phyloP scores from a whole-genome alignment of 1,140 invertebrate species.

The Sipha flava region DNA sequence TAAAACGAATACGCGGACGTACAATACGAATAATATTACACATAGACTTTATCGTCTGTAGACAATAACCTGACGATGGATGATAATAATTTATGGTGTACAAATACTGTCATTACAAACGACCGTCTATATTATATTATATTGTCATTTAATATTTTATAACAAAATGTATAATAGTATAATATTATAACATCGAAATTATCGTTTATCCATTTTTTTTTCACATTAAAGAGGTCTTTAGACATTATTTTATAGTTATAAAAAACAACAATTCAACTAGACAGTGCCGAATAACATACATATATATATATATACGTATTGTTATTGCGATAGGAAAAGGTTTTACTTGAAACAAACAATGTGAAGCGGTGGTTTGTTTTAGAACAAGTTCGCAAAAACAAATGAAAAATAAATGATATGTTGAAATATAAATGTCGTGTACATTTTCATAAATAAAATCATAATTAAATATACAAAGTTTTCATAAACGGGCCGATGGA shows the following conservation, averaged over 20 bases:
- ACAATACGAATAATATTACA: too few relatives aligned
- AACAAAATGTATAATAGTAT: neutral
- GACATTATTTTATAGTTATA: neutral
- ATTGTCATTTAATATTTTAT: neutral
- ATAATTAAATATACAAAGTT: neutral
- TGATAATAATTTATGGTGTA: too few relatives aligned
- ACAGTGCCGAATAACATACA: neutral
- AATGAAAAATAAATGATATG: constrained; percentile 23
- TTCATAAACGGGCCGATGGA: neutral
- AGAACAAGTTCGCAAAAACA: neutral
- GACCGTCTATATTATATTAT: too few relatives aligned
- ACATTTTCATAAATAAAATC: neutral
- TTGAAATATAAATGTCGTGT: neutral
- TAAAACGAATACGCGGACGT: neutral
- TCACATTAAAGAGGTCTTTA: too few relatives aligned
- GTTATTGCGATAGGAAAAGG: neutral
- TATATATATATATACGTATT: neutral
- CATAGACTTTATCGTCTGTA: too few relatives aligned
- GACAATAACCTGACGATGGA: too few relatives aligned
- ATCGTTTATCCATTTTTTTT: too few relatives aligned
- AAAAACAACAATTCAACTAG: neutral
- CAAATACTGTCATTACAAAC: too few relatives aligned
- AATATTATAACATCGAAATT: too few relatives aligned
- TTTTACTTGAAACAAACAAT: neutral
- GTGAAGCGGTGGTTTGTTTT: neutral